These are phyloP conservation scores for Hesperophylax magnus DNA, from an alignment of 1,140 invertebrate genomes.

Conservation along the genomic window DNA sequence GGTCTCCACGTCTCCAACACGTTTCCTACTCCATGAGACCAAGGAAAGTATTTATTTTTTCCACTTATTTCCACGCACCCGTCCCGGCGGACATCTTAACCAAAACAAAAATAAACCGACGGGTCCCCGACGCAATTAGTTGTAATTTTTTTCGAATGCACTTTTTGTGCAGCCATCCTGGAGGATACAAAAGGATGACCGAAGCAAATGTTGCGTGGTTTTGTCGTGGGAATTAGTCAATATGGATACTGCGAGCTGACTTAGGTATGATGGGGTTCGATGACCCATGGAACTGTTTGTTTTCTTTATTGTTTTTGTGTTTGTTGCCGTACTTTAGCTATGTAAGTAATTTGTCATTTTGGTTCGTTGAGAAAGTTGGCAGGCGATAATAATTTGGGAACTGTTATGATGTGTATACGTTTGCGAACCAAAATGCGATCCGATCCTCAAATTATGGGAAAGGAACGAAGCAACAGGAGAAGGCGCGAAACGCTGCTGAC, in stretches of 20 bases:
- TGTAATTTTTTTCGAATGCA: slow-evolving; percentile 45
- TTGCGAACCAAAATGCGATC: no score
- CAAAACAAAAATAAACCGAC: slow-evolving; percentile 51
- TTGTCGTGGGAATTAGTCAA: slow-evolving; percentile 27
- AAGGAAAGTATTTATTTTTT: slow-evolving; percentile 28
- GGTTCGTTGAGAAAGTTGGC: no score
- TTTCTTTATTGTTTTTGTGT: not conserved
- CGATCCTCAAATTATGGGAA: no score
- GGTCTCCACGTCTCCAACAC: slow-evolving; percentile 1
- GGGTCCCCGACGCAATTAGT: slow-evolving; percentile 40
- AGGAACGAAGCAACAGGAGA: no score
- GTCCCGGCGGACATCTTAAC: slow-evolving; percentile 42
- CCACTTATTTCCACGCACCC: slow-evolving; percentile 19
- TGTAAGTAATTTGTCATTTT: no score
- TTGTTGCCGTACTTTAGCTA: not conserved
- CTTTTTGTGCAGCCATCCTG: slow-evolving; percentile 30
- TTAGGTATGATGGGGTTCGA: slow-evolving; percentile 13
- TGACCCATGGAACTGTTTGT: not conserved
- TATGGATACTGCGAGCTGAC: not conserved
- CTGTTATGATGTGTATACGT: no score
- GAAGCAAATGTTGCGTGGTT: slow-evolving; percentile 25
- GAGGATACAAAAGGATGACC: slow-evolving; percentile 39
- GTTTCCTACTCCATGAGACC: slow-evolving; percentile 38
- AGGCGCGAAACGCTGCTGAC: no score
- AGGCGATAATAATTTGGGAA: no score